Base-by-base conservation (phyloP, 2,888 invertebrate species). In the Cephus pulcher region DNA sequence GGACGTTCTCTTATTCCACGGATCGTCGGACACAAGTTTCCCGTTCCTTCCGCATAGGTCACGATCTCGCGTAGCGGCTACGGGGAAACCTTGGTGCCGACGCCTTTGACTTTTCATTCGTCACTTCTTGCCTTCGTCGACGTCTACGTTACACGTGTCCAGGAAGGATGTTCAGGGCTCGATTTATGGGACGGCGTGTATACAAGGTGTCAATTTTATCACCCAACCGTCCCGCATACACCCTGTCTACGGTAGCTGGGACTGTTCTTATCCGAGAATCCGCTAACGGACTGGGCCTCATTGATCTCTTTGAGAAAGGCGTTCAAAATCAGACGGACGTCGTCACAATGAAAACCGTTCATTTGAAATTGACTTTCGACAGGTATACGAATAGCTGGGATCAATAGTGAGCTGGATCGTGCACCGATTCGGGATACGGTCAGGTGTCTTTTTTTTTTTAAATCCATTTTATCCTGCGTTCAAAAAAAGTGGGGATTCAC, bases 341-440 rank as follows among this genome's bases (percentile, higher is more conserved):
- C 71, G 71, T 32, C 32, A 34, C 71, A 71, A 71, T 56, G 56
- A 71, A 71, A 71, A 71, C 71, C 71, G 71, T 71, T 71, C 32
- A 1, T 6, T 71, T 32, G 6, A 71, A 71, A 71, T 71, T 71
- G 71, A 71, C 32, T 71, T 23, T 15, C n/a, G 71, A 34, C 71
- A 9, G 56, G 56, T 23, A 56, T 1, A 0, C 56, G 40, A 15
- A 6, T 40, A 6, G 15, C 40, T 15, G 15, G 40, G 40, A 40
- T 40, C 15, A 23, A 23, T 23, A 15, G 56, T 56, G 1, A 0
- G 9, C 2, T 23, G 0, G 56, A 56, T 23, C 56, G 56, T 56
- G 56, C 2, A 56, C 1, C 23, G 56, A 56, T 56, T 56, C 23
- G 6, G 23, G 40, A 56, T 56, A 23, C 23, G 23, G 23, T 40